Conservation (phyloP, 2,888 invertebrate genomes). For the Rhagonycha fulva region DNA sequence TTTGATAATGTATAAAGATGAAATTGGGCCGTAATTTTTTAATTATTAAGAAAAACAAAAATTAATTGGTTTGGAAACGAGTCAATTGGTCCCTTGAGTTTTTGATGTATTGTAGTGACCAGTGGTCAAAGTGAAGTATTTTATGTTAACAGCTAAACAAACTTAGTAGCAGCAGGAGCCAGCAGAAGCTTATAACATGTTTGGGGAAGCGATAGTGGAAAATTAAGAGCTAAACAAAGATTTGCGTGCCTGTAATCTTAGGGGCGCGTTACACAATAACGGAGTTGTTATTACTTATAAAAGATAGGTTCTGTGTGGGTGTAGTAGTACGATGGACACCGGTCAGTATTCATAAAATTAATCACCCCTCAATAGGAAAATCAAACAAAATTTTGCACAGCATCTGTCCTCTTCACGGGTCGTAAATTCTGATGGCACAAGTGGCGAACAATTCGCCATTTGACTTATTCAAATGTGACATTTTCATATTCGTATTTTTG, state of each 20-base stretch:
- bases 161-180: neutral
- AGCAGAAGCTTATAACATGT: neutral
- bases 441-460: conserved; percentile 29
- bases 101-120: neutral
- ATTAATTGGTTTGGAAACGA: conserved; percentile 1
- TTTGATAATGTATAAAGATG: too few relatives aligned
- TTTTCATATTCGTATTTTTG: conserved; percentile 49
- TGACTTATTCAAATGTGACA: conserved; percentile 48
- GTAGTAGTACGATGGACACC: conserved; percentile 42
- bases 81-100: conserved; percentile 16
- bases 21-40: neutral
- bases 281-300: neutral
- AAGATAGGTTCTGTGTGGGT: neutral
- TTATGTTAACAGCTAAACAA: conserved; percentile 4
- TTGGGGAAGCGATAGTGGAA: neutral
- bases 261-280: neutral
- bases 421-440: conserved; percentile 39
- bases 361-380: conserved; percentile 41
- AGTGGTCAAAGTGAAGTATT: conserved; percentile 1
- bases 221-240: neutral
- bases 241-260: neutral
- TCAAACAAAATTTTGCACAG: conserved; percentile 43
- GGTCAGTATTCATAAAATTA: conserved; percentile 48
- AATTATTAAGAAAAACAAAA: conserved; percentile 1
- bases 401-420: conserved; percentile 51